Percentiles rank a stretch among this genome's conserved stretches.
These are phyloP conservation scores for Elgonia sp. DNA, from an alignment of 2,888 invertebrate genomes.

Conservation along the genomic window DNA sequence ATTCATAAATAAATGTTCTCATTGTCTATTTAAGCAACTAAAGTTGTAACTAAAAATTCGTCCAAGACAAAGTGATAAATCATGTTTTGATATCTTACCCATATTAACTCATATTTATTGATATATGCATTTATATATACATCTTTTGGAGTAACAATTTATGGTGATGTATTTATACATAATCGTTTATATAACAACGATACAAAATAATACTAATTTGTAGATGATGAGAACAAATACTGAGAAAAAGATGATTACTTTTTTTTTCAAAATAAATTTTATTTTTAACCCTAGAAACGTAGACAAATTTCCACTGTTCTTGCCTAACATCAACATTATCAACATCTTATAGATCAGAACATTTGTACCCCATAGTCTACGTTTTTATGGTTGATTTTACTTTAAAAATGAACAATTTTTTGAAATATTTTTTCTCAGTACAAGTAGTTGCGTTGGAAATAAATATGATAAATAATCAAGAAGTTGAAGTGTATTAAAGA, in stretches of 20 bases:
- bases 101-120: no score
- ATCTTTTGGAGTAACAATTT: neutral
- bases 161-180: no score
- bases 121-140: no score
- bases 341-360: no score
- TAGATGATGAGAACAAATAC: constrained; percentile 20
- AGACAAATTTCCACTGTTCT: no score
- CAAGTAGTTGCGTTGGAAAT: neutral
- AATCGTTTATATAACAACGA: no score
- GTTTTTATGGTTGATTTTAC: no score
- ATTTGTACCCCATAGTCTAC: no score
- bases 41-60: neutral
- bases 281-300: neutral
- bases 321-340: no score
- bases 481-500: constrained; percentile 32
- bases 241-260: constrained; percentile 6
- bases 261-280: neutral
- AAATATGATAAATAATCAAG: constrained; percentile 9
- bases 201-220: neutral
- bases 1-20: constrained; percentile 28
- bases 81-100: constrained; percentile 22
- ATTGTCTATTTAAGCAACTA: constrained; percentile 9
- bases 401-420: no score
- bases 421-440: constrained; percentile 13
- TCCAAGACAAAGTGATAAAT: constrained; percentile 18